Conservation (phyloP, 2,888 invertebrate species). For the Pogonocherus hispidulus region DNA sequence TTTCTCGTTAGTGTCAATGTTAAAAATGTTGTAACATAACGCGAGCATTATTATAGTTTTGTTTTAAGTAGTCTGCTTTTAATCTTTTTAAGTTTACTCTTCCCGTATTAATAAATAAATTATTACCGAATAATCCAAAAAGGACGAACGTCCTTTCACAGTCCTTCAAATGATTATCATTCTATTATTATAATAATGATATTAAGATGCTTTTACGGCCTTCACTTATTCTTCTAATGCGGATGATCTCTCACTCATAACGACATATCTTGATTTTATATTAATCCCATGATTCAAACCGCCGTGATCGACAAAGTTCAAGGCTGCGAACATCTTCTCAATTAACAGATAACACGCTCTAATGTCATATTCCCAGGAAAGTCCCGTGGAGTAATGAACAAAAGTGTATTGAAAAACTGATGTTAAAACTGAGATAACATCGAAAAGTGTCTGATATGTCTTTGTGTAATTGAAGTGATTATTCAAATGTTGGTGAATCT, state of each 20-base stretch:
- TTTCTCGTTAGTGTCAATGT: too few species aligned
- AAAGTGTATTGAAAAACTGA: background rate
- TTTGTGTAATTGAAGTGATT: background rate
- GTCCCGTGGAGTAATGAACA: background rate
- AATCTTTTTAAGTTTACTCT: too few species aligned
- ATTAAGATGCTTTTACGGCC: too few species aligned
- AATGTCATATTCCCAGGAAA: constrained; percentile 4
- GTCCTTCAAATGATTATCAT: too few species aligned
- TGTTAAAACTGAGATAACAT: background rate
- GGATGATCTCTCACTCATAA: background rate
- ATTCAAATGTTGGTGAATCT: background rate
- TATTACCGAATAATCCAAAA: too few species aligned
- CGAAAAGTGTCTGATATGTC: background rate
- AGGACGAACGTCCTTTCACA: too few species aligned
- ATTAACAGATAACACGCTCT: background rate
- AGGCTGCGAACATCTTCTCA: background rate
- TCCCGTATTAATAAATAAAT: too few species aligned
- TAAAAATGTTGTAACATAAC: too few species aligned
- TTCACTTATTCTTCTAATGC: constrained; percentile 3
- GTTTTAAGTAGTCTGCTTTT: too few species aligned
- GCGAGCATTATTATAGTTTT: too few species aligned
- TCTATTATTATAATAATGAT: too few species aligned
- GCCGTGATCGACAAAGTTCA: background rate
- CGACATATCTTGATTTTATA: background rate
- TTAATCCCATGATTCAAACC: background rate